Evolutionary conservation across 2,888 invertebrate species (phyloP).

Genomic region (Acanthosepion esculentum): DNA sequence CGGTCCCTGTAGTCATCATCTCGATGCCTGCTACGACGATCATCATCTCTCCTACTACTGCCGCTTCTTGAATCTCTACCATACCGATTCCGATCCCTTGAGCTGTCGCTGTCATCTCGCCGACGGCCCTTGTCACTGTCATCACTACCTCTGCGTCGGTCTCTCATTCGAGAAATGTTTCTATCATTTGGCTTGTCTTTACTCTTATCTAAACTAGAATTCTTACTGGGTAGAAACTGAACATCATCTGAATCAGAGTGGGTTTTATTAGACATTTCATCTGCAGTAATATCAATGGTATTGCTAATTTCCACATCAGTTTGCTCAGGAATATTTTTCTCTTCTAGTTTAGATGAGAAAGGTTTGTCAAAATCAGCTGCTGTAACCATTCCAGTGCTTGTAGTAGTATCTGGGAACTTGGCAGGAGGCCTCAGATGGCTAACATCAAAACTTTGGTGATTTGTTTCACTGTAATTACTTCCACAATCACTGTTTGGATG

Average conservation of each 20-base stretch:
- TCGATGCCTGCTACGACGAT: neutral
- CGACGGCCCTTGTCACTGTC: neutral
- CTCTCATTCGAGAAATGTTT: neutral
- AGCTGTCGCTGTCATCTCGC: conserved; percentile 6
- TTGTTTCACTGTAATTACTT: neutral
- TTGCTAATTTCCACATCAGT: neutral
- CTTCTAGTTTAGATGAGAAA: neutral
- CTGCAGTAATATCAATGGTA: neutral
- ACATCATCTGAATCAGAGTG: neutral
- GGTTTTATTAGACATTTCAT: neutral
- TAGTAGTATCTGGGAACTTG: neutral
- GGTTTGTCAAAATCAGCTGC: conserved; percentile 21
- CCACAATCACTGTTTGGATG: neutral
- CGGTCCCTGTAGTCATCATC: conserved; percentile 44
- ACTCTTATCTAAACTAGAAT: neutral
- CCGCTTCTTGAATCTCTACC: conserved; percentile 44
- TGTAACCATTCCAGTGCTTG: neutral
- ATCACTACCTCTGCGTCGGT: conserved; percentile 24
- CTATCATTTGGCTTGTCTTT: conserved; percentile 39
- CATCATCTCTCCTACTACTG: neutral
- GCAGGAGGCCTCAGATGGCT: neutral
- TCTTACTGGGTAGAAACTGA: neutral
- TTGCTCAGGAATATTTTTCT: neutral
- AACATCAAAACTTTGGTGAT: neutral
- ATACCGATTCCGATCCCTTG: conserved; percentile 42